Base-by-base conservation (phyloP, 2,888 invertebrate genomes). In the Athripsodes cinereus region DNA sequence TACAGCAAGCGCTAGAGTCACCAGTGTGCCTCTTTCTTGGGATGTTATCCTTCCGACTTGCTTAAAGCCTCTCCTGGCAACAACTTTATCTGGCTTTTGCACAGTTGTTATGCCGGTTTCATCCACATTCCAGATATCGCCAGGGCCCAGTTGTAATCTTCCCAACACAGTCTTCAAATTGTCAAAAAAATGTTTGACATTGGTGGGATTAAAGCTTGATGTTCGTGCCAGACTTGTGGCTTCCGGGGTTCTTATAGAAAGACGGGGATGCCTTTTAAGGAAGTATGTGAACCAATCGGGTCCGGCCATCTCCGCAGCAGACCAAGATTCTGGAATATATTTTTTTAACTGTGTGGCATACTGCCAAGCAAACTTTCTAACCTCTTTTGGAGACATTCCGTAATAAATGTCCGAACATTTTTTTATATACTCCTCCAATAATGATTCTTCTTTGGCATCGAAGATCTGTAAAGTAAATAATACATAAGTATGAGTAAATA, bases 101-200 rank as follows among this genome's bases (percentile, higher is more conserved):
- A 72, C 71, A 11, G 71, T 69, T 18, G 70, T 69, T 5, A 71
- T 56, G 1, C 68, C 70, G n/a, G 69, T 69, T 64, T 71, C 68
- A 62, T 71, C 70, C 16, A 68, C 55, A 59, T 73, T 72, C 62
- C 64, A 73, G 26, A 73, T 70, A 58, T 68, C 65, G 40, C 61
- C 61, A 35, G 69, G 65, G 22, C 55, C 18, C 20, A 54, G 46
- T 34, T 54, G 20, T 40, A 40, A 21, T 22, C 50, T 11, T 20
- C 20, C 50, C 22, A 50, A 21, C 22, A 50, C 26, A 22, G 16
- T 22, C n/a, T 50, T 50, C 16, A 52, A 52, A 52, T 50, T 50
- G 16, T 16, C 18, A 50, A 50, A 50, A n/a, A 50, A 21, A 50
- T 47, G 20, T 47, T 50, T 50, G n/a, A 50, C 50, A 50, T 50